Evolutionary conservation across 2,888 invertebrate genomes (phyloP), one percentile per base, ranked within the genome.

Genomic region (Zygothrica quintamaculata): DNA sequence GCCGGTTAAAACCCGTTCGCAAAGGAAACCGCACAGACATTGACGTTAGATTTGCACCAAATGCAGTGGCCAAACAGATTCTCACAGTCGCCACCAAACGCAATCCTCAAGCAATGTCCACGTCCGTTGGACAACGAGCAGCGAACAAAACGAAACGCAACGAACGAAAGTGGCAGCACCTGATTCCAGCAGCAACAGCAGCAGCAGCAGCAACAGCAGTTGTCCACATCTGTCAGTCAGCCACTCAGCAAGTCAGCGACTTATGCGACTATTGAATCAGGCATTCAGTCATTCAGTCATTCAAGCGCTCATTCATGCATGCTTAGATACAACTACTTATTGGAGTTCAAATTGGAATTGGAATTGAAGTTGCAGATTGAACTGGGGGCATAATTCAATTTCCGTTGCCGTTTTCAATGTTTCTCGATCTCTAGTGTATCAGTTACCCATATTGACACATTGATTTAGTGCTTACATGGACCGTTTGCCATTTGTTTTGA

Each of bases 381-480:
- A 44, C 50, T 46, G 48, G 84, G 67, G 79, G 80, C 79, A 82
- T 82, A 82, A 87, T 82, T 87, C 76, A 82, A 82, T 87, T 82
- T 82, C 82, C 82, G 82, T 60, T 73, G 68, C 51, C 50, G 51
- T 59, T 48, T 53, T 48, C 47, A 57, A 50, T n/a, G n/a, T n/a
- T n/a, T 56, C 22, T 56, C 29, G 56, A 53, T 71, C 74, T 67
- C 75, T 57, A 74, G 68, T 74, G 80, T 82, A 82, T 82, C 82
- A 74, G 82, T 87, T 87, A 74, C 71, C 69, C 67, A 87, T 81
- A 85, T 84, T 82, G 82, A 84, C 87, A 87, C 76, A 69, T 82
- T 82, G 82, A 82, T 82, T 87, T 87, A 82, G 79, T 85, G 79
- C 85, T 81, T 81, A 87, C 82, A 85, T 75, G 86, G 70, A 51